Evolutionary conservation across 2,797 vertebrate species (phyloP).

Genomic region (Enteromius paludinosus): DNA sequence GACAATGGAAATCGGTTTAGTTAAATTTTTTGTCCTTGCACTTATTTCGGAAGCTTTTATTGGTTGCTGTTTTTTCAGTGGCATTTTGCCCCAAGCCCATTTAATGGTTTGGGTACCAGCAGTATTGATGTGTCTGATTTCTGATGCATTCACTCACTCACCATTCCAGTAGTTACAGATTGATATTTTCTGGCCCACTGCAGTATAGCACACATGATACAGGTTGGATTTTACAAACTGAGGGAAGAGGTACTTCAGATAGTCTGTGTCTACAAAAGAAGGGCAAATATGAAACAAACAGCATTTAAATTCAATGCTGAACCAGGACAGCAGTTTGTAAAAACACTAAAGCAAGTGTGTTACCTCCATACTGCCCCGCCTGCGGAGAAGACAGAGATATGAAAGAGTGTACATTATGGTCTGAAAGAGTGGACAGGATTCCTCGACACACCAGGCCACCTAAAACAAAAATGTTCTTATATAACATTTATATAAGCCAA

Average conservation of each 20-base stretch:
- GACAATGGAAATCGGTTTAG: too few relatives aligned
- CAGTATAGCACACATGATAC: conserved; percentile 87
- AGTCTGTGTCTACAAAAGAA: conserved; percentile 84
- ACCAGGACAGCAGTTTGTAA: neutral
- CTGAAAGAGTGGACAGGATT: conserved; percentile 84
- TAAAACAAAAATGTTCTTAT: conserved; percentile 56
- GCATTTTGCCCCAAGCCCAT: too few relatives aligned
- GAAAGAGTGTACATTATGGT: conserved; percentile 91
- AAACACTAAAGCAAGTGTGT: neutral
- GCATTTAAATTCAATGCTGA: neutral
- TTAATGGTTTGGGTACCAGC: too few relatives aligned
- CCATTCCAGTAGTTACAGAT: conserved; percentile 97
- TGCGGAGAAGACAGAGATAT: conserved; percentile 91
- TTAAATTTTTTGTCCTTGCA: too few relatives aligned
- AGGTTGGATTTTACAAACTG: conserved; percentile 87
- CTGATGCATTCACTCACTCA: conserved; percentile 65
- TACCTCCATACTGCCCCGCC: conserved; percentile 92
- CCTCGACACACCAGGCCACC: conserved; percentile 91
- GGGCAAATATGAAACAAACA: neutral
- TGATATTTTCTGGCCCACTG: conserved; percentile 85
- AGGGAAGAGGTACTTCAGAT: conserved; percentile 90
- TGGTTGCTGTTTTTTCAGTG: too few relatives aligned
- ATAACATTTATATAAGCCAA: neutral
- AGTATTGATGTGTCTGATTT: neutral
- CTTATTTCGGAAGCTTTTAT: too few relatives aligned